Conservation (phyloP, 2,113 vertebrate genomes). For the Hirundichthys speculiger region DNA sequence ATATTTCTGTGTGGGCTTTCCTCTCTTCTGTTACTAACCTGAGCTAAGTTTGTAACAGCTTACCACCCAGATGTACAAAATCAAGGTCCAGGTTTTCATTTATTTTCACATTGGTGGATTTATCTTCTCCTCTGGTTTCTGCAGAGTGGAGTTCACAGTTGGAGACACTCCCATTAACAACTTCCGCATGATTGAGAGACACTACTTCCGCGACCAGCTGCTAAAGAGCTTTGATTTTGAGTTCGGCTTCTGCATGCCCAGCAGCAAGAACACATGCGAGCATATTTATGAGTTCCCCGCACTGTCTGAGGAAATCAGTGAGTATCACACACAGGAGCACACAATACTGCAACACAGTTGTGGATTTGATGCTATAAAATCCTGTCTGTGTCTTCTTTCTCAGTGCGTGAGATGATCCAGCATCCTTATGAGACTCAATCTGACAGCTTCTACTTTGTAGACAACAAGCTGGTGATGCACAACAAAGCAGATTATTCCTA, state of each 20-base stretch:
- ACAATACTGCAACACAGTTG: background rate
- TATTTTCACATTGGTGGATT: background rate
- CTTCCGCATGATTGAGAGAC: conserved; percentile 99
- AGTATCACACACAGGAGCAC: conserved; percentile 61
- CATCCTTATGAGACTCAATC: conserved; percentile 96
- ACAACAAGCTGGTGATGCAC: conserved; percentile 99
- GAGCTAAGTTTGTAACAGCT: too few relatives aligned
- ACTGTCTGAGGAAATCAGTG: conserved; percentile 96
- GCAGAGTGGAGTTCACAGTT: conserved; percentile 97
- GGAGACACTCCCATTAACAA: conserved; percentile 96
- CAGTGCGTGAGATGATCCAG: conserved; percentile 96
- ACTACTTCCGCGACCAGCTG: conserved; percentile 94
- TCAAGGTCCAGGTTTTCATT: too few relatives aligned
- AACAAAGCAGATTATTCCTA: conserved; percentile 99
- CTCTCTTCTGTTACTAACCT: too few relatives aligned
- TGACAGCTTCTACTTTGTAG: conserved; percentile 99
- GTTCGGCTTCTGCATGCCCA: conserved; percentile 99
- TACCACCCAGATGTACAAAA: too few relatives aligned
- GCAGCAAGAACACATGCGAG: conserved; percentile 98
- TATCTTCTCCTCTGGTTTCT: conserved; percentile 9
- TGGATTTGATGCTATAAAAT: conserved; percentile 5
- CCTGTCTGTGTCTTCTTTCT: conserved; percentile 24
- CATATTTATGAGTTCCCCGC: conserved; percentile 98
- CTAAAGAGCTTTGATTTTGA: conserved; percentile 99
- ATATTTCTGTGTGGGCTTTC: too few relatives aligned